Base-by-base conservation (phyloP, 2,888 invertebrate genomes). In the Dinocampus coccinellae region DNA sequence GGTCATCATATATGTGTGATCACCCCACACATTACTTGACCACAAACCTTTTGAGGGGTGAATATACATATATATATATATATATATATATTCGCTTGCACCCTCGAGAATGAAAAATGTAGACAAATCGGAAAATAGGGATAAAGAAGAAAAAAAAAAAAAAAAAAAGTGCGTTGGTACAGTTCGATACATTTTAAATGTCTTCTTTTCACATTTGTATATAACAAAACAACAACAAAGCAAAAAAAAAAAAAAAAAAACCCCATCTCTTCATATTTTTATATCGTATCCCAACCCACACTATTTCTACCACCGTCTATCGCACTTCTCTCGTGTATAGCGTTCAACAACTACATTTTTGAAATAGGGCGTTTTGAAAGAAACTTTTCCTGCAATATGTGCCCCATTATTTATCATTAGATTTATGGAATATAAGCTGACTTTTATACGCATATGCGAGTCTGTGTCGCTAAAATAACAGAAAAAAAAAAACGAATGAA, bases 101-200 rank as follows among this genome's bases (percentile, higher is more conserved):
- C 36, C 58, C 58, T 26, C 3, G 13, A 47, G 58, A 60, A 86
- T 86, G 86, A 87, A 86, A 87, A 87, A 87, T 86, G 85, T 86
- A 81, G 82, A 74, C 84, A 87, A 87, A 84, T 82, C 81, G 75
- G 81, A 78, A 85, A 82, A 84, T 58, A 64, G 4, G n/a, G 3
- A n/a, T 3, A n/a, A 39, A 39, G 7, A 33, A 33, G 7, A 33
- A 33, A 39, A n/a, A 47, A 47, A 47, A 7, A 47, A 39, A 65
- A 69, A 66, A 66, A 79, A 84, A 83, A 85, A 76, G 81, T 83
- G 81, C 86, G 86, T n/a, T n/a, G n/a, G n/a, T n/a, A 87, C 86
- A 86, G 85, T 86, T 85, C 86, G 85, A 87, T 87, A 87, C 87
- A 87, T 87, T 87, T 87, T 87, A 87, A 87, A 87, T 87, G 87